These are phyloP conservation scores for Rambutsinella grinnellia DNA, from an alignment of 2,888 invertebrate species.

Conservation along the genomic window DNA sequence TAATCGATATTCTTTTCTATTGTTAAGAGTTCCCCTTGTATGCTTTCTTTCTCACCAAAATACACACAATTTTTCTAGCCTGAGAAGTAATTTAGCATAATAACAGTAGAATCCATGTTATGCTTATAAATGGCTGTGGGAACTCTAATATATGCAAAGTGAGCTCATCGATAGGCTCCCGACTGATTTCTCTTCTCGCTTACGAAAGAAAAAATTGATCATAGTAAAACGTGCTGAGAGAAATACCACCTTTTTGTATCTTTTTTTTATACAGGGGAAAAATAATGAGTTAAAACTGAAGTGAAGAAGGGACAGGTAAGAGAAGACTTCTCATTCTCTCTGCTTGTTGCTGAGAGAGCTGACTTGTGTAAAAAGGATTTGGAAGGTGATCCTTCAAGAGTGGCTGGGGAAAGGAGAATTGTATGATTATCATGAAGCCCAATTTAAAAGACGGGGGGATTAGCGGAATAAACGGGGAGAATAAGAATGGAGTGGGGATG, in stretches of 20 bases:
- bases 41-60: conserved; percentile 2
- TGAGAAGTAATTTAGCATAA: conserved; percentile 37
- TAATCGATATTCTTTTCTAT: conserved; percentile 45
- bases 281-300: background rate
- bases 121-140: conserved; percentile 18
- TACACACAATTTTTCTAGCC: background rate
- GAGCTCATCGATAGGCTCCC: conserved; percentile 15
- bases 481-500: conserved; percentile 27
- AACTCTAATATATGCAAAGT: conserved; percentile 42
- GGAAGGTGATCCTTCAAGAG: conserved; percentile 46
- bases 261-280: background rate
- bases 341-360: conserved; percentile 17
- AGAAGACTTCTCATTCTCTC: conserved; percentile 1
- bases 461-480: conserved; percentile 37
- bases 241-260: conserved; percentile 27
- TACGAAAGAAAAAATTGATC: conserved; percentile 32
- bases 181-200: conserved; percentile 32
- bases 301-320: conserved; percentile 17
- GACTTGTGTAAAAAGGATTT: conserved; percentile 38
- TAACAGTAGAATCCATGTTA: conserved; percentile 5
- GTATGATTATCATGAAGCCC: conserved; percentile 46
- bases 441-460: conserved; percentile 29
- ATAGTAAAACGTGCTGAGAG: conserved; percentile 22
- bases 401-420: background rate
- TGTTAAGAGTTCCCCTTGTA: conserved; percentile 25